Evolutionary conservation across 1,140 invertebrate genomes (phyloP), one percentile per base, ranked within the genome.

Genomic region (Drosophila erecta): DNA sequence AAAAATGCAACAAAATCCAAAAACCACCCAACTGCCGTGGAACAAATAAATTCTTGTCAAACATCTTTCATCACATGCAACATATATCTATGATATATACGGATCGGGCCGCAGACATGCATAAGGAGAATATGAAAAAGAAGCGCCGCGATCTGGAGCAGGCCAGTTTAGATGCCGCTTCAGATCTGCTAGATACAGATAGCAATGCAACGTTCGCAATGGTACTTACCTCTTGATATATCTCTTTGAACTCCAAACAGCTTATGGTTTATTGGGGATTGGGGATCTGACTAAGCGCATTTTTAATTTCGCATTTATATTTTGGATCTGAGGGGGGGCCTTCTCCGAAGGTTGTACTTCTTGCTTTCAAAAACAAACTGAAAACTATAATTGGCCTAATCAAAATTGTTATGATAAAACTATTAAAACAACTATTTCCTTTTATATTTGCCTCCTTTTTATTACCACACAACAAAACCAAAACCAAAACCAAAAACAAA

Each of bases 51-150:
- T 92, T 92, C 91, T 92, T 92, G 91, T 91, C 60, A 56, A 91
- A 92, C 71, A 91, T 90, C 90, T 90, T 91, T 69, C 76, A 81
- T 61, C 78, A 76, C 84, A 89, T 89, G 79, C 83, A 65, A 83
- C 86, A 83, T 71, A 64, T 64, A 74, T 74, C 70, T 74, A 74
- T 74, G 49, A 55, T 74, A 91, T 92, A 92, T 92, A 92, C 91
- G 91, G 92, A 92, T 92, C 90, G 91, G 83, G 91, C 92, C 74
- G 91, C 91, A 92, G 92, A 92, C 81, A 96, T 96, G 93, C 96
- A 97, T 92, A 93, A 97, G 61, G 97, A 98, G 92, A 97, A 96
- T 84, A 96, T 97, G 94, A 97, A 98, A 94, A 98, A 98, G 93
- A 96, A 96, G 91, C 94, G 96, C 75, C 94, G 96, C 71, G 96